Conservation (phyloP, 2,797 vertebrate species). For the Eremophila alpestris region DNA sequence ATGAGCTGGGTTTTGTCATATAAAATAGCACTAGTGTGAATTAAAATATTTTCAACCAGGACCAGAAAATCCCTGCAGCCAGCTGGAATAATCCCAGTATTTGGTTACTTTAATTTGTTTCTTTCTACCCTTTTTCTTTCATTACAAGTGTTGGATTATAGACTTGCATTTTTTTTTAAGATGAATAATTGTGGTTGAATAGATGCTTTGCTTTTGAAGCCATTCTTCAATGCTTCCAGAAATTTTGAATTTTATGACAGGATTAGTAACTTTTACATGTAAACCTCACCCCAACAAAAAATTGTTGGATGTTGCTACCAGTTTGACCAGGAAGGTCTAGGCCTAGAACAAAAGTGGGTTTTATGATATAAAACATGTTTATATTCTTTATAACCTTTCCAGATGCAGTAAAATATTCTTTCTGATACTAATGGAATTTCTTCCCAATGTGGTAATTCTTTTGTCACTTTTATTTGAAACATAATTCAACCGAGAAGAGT, state of each 20-base stretch:
- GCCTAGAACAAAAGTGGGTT: background rate
- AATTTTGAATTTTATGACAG: background rate
- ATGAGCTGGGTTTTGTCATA: background rate
- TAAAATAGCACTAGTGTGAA: background rate
- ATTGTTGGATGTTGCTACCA: background rate
- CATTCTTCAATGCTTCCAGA: background rate
- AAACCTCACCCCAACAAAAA: background rate
- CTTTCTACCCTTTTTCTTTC: background rate
- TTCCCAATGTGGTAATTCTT: background rate
- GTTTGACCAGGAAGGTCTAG: background rate
- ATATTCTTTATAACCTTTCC: background rate
- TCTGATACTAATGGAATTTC: background rate
- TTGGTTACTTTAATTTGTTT: background rate
- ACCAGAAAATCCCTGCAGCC: background rate
- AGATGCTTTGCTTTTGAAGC: background rate
- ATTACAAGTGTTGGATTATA: background rate
- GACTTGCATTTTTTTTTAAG: background rate
- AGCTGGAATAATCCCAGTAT: background rate
- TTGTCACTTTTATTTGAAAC: background rate
- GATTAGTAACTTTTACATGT: background rate
- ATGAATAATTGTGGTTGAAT: background rate
- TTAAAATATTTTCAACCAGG: background rate
- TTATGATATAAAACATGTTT: background rate
- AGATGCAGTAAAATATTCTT: background rate
- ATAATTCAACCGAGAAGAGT: background rate